Evolutionary conservation across 2,888 invertebrate genomes (phyloP).

Genomic region (Pseudococcus viburni): DNA sequence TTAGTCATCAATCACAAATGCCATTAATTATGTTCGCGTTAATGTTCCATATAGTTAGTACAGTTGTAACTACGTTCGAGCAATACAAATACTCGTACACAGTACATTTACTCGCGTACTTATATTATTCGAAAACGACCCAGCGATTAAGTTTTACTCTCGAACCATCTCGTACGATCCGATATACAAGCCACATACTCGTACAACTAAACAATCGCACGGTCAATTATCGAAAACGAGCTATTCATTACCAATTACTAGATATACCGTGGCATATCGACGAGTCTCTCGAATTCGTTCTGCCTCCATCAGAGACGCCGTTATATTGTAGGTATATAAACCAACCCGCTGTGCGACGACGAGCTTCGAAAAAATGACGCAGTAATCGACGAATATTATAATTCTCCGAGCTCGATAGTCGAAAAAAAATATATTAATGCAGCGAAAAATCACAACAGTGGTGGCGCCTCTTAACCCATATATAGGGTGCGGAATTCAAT

Average conservation of each 20-base stretch:
- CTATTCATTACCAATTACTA: slow-evolving; percentile 2
- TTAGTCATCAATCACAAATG: slow-evolving; percentile 37
- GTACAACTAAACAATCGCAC: background rate
- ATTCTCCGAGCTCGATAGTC: slow-evolving; percentile 4
- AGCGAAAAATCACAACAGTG: slow-evolving; percentile 28
- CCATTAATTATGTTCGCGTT: slow-evolving; percentile 37
- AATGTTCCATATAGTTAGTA: slow-evolving; percentile 15
- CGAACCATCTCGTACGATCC: background rate
- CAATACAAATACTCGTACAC: background rate
- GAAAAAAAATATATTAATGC: slow-evolving; percentile 22
- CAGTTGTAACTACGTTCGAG: background rate
- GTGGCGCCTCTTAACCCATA: slow-evolving; percentile 38
- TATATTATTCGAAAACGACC: slow-evolving; percentile 25
- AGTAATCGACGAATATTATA: slow-evolving; percentile 12
- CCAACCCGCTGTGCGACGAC: background rate
- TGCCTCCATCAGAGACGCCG: background rate
- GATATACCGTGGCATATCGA: background rate
- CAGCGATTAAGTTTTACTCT: slow-evolving; percentile 21
- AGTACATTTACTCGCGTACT: background rate
- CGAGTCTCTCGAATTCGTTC: background rate
- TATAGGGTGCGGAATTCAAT: background rate
- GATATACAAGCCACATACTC: background rate
- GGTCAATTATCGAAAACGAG: slow-evolving; percentile 25
- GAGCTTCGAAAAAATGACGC: background rate
- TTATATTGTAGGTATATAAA: background rate